Conservation (phyloP, 2,113 vertebrate genomes). For the Nansenia antarctica region DNA sequence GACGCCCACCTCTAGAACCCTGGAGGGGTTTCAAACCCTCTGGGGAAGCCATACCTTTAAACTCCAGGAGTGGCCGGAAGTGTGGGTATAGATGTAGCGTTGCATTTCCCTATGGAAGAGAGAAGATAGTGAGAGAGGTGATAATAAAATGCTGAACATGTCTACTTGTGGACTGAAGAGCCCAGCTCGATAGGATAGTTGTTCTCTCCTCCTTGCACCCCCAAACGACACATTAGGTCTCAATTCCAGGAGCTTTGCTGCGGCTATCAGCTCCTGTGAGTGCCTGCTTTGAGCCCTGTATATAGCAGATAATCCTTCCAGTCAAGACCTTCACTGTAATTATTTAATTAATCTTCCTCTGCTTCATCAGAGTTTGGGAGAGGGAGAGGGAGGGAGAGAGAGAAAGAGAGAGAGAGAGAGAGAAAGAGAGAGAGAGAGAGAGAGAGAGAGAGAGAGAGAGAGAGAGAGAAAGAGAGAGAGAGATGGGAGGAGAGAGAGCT, state of each 20-base stretch:
- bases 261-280: conserved; percentile 26
- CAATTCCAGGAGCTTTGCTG: conserved; percentile 36
- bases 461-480: conserved; percentile 27
- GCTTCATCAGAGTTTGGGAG: conserved; percentile 44
- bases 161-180: conserved; percentile 18
- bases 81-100: conserved; percentile 80
- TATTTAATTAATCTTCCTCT: conserved; percentile 61
- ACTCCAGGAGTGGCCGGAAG: conserved; percentile 76
- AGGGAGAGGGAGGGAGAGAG: conserved; percentile 9
- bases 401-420: conserved; percentile 21
- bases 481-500: conserved; percentile 5
- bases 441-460: conserved; percentile 22
- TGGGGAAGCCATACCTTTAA: conserved; percentile 73
- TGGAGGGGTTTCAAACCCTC: not conserved
- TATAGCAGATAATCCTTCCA: conserved; percentile 49
- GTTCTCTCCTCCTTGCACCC: conserved; percentile 28
- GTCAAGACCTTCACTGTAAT: conserved; percentile 55
- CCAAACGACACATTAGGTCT: not conserved
- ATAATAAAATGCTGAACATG: not conserved
- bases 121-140: conserved; percentile 19
- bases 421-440: conserved; percentile 7
- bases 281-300: conserved; percentile 34
- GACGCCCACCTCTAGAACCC: not conserved
- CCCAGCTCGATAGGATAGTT: conserved; percentile 3
- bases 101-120: conserved; percentile 73